phyloP scores from a whole-genome alignment of 2,113 vertebrate species.

The Alaudala cheleensis region DNA sequence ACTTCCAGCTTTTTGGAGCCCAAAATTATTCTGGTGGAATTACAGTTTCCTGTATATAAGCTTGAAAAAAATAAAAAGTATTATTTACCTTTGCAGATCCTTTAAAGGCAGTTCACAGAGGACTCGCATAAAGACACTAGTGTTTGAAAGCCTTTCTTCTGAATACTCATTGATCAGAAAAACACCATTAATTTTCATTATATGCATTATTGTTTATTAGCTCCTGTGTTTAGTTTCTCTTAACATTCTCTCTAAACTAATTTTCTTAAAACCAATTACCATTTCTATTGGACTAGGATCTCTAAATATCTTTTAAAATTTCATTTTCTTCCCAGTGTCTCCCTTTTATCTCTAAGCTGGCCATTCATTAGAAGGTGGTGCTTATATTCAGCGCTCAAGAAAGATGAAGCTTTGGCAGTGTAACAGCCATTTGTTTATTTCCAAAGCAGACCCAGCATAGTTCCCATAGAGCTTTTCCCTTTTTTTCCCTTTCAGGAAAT shows the following conservation, averaged over 20 bases:
- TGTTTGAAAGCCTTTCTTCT: not conserved
- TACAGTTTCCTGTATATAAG: not conserved
- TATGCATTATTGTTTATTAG: conserved; percentile 5
- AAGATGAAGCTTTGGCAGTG: not conserved
- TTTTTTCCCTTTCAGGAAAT: not conserved
- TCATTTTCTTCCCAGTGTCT: not conserved
- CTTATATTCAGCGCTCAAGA: accelerated
- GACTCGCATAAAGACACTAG: not conserved
- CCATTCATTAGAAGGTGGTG: not conserved
- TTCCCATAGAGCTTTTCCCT: not conserved
- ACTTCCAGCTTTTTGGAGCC: not conserved
- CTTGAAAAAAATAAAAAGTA: not conserved
- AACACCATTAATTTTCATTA: conserved; percentile 29
- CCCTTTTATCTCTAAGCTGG: conserved; percentile 5
- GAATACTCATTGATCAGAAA: not conserved
- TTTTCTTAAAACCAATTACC: not conserved
- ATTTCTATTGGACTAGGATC: not conserved
- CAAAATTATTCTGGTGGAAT: not conserved
- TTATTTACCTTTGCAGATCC: not conserved
- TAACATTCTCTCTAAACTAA: not conserved
- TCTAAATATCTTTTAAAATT: not conserved
- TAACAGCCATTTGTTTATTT: not conserved
- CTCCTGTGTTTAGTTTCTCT: not conserved
- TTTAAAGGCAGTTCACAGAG: not conserved
- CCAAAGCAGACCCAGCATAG: not conserved